These are phyloP conservation scores for Brachycybe producta DNA, from an alignment of 2,888 invertebrate genomes.

Conservation along the genomic window DNA sequence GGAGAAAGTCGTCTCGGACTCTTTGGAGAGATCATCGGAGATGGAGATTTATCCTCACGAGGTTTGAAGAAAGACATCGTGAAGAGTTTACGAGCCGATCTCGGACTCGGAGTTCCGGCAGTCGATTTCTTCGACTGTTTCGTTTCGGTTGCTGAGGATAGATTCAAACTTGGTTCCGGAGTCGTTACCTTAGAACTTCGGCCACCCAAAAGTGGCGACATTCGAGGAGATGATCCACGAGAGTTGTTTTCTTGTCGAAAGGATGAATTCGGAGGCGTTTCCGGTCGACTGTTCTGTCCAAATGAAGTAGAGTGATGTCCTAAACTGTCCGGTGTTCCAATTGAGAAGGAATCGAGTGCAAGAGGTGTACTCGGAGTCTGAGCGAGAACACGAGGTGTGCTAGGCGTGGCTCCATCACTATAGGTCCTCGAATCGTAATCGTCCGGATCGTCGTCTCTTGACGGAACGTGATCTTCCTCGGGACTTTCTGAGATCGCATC, in stretches of 20 bases:
- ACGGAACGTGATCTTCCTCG: slow-evolving; percentile 11
- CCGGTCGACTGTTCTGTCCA: not conserved
- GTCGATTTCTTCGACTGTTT: not conserved
- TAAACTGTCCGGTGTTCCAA: slow-evolving; percentile 8
- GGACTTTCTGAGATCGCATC: slow-evolving; percentile 43
- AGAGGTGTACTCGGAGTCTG: slow-evolving; percentile 17
- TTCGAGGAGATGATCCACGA: slow-evolving; percentile 4
- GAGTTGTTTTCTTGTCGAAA: not conserved
- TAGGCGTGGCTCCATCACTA: slow-evolving; percentile 20
- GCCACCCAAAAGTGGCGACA: slow-evolving; percentile 12
- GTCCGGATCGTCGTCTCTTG: slow-evolving; percentile 27
- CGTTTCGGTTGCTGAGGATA: not conserved
- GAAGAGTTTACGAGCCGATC: slow-evolving; percentile 19
- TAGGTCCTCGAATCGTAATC: slow-evolving; percentile 21
- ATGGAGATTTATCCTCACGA: slow-evolving; percentile 17
- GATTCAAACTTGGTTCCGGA: not conserved
- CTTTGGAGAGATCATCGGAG: slow-evolving; percentile 18
- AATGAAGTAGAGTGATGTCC: not conserved
- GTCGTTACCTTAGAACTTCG: slow-evolving; percentile 1
- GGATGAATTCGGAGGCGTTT: slow-evolving; percentile 1
- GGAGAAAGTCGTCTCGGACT: slow-evolving; percentile 14
- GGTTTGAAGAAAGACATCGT: slow-evolving; percentile 19
- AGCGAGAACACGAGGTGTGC: slow-evolving; percentile 18
- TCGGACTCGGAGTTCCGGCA: slow-evolving; percentile 18
- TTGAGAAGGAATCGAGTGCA: not conserved